These are phyloP conservation scores for Delphinus delphis DNA, from an alignment of 2,113 vertebrate genomes.

Conservation along the genomic window DNA sequence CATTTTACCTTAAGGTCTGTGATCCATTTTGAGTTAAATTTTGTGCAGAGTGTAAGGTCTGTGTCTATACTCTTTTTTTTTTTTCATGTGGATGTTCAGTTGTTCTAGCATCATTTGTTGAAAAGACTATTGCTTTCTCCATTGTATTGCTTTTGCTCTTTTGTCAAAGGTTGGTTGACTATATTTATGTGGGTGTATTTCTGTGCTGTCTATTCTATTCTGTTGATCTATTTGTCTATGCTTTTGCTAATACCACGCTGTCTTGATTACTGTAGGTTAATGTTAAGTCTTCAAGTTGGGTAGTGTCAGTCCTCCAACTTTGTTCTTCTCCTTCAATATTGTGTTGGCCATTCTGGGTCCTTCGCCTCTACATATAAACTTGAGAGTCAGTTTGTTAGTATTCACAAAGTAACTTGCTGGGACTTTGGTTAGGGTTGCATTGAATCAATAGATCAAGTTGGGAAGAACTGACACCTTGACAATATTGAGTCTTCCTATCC, in stretches of 20 bases:
- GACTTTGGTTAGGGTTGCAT: background rate
- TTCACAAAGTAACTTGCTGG: background rate
- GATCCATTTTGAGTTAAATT: background rate
- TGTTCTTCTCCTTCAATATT: background rate
- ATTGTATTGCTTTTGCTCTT: background rate
- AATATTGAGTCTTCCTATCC: background rate
- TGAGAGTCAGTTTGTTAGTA: background rate
- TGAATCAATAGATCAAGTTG: background rate
- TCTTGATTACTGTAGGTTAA: background rate
- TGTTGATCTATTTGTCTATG: background rate
- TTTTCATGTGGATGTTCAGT: background rate
- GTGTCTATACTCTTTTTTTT: background rate
- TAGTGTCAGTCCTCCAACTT: background rate
- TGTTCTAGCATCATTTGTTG: background rate
- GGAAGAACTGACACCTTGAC: background rate
- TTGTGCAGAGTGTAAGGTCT: background rate
- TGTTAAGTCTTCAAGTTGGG: background rate
- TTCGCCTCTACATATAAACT: background rate
- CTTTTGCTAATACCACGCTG: background rate
- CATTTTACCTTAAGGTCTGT: background rate
- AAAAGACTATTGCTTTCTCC: background rate
- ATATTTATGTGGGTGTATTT: background rate
- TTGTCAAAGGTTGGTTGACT: background rate
- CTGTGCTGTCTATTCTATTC: background rate
- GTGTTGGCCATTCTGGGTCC: background rate